Evolutionary conservation across 2,888 invertebrate species (phyloP).

Genomic region (Agonopterix alstromeriana): DNA sequence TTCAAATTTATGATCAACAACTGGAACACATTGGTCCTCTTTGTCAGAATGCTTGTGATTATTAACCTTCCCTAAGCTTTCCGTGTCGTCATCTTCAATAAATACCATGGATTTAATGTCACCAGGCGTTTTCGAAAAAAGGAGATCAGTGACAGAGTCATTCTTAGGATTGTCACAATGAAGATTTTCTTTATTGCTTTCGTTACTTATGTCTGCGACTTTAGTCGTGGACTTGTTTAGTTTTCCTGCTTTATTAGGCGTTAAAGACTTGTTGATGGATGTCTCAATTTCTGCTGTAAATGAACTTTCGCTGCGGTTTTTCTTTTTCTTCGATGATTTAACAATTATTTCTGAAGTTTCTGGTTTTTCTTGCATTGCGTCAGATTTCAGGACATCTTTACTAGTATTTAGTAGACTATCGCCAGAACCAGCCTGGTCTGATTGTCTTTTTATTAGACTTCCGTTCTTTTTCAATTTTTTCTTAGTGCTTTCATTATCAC

Average conservation of each 20-base stretch:
- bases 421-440: slow-evolving; percentile 12
- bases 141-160: slow-evolving; percentile 21
- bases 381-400: background rate
- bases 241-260: background rate
- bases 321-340: slow-evolving; percentile 11
- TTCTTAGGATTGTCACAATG: slow-evolving; percentile 1
- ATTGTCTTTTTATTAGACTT: slow-evolving; percentile 6
- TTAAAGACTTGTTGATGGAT: background rate
- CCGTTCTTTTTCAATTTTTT: slow-evolving; percentile 21
- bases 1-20: slow-evolving; percentile 27
- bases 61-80: slow-evolving; percentile 18
- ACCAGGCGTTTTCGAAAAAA: slow-evolving; percentile 35
- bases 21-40: slow-evolving; percentile 61
- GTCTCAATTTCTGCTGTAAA: background rate
- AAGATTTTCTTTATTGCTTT: slow-evolving; percentile 13
- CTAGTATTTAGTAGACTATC: slow-evolving; percentile 9
- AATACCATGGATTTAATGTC: slow-evolving; percentile 32
- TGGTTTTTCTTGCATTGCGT: slow-evolving; percentile 1
- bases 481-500: slow-evolving; percentile 40
- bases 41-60: slow-evolving; percentile 20
- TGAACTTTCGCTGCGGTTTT: slow-evolving; percentile 12
- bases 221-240: background rate
- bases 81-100: slow-evolving; percentile 50
- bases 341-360: slow-evolving; percentile 1
- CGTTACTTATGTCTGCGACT: slow-evolving; percentile 4